Percentiles rank a stretch among this genome's conserved stretches.
phyloP scores from a whole-genome alignment of 2,888 invertebrate species.

The Catonia carolina region DNA sequence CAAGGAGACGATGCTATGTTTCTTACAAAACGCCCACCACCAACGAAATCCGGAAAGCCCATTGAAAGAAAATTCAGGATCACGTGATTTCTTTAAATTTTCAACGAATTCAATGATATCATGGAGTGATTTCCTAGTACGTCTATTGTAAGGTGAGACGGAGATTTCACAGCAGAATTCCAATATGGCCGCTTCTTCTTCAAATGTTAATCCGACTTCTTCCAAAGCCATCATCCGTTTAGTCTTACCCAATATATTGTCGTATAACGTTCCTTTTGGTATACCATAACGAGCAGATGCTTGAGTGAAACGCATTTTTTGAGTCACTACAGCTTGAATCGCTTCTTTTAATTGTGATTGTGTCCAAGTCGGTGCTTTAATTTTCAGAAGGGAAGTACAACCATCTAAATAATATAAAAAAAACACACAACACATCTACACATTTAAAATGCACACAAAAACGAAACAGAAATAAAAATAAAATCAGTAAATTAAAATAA shows the following conservation, averaged over 20 bases:
- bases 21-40: constrained; percentile 81
- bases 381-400: constrained; percentile 48
- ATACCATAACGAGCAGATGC: constrained; percentile 64
- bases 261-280: constrained; percentile 70
- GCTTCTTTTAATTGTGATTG: constrained; percentile 67
- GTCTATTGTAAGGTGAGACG: constrained; percentile 60
- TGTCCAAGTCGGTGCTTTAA: constrained; percentile 69
- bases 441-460: constrained; percentile 26
- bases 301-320: constrained; percentile 70
- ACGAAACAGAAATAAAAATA: constrained; percentile 25
- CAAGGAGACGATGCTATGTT: constrained; percentile 64
- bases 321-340: constrained; percentile 65
- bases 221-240: constrained; percentile 69
- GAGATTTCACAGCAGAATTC: constrained; percentile 69
- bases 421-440: constrained; percentile 30
- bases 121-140: constrained; percentile 60
- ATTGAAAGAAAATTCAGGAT: constrained; percentile 59
- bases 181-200: constrained; percentile 58
- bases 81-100: constrained; percentile 51
- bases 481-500: constrained; percentile 10
- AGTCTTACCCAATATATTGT: constrained; percentile 69
- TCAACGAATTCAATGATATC: constrained; percentile 60
- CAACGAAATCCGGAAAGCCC: constrained; percentile 67
- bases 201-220: constrained; percentile 54
- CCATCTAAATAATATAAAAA: constrained; percentile 22